These are phyloP conservation scores for Drosophila carrolli DNA, from an alignment of 1,140 invertebrate species.

Conservation along the genomic window DNA sequence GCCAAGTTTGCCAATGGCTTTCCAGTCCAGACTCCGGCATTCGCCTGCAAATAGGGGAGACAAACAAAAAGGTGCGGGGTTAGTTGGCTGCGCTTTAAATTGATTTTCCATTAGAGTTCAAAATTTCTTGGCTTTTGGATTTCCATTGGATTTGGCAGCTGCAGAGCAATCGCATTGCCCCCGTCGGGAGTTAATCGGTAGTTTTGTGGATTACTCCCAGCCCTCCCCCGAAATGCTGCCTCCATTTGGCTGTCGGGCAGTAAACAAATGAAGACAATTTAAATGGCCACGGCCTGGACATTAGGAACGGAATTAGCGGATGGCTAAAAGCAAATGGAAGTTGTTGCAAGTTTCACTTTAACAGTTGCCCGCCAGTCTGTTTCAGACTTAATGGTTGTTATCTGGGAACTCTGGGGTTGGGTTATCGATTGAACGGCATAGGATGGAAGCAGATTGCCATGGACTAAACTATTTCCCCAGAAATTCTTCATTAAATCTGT, in stretches of 20 bases:
- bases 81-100: conserved; percentile 60
- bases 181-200: conserved; percentile 71
- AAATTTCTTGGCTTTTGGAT: conserved; percentile 77
- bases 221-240: not conserved
- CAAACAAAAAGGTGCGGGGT: not conserved
- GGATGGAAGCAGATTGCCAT: conserved; percentile 1
- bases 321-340: conserved; percentile 51
- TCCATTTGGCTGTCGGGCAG: conserved; percentile 44
- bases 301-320: conserved; percentile 59
- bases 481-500: conserved; percentile 7
- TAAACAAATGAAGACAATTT: conserved; percentile 81
- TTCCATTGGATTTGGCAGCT: conserved; percentile 80
- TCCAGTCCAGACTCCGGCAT: conserved; percentile 72
- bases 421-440: conserved; percentile 23
- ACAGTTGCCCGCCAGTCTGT: conserved; percentile 41
- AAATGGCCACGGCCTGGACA: conserved; percentile 71
- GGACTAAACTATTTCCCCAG: not conserved
- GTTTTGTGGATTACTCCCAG: conserved; percentile 64
- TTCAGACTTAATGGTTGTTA: conserved; percentile 29
- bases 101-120: conserved; percentile 81
- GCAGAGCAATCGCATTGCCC: conserved; percentile 47
- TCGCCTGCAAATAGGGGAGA: conserved; percentile 58
- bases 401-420: not conserved
- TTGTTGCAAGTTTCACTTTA: conserved; percentile 40
- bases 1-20: conserved; percentile 81